These are phyloP conservation scores for Papilio protenor DNA, from an alignment of 2,888 invertebrate genomes.

Conservation along the genomic window DNA sequence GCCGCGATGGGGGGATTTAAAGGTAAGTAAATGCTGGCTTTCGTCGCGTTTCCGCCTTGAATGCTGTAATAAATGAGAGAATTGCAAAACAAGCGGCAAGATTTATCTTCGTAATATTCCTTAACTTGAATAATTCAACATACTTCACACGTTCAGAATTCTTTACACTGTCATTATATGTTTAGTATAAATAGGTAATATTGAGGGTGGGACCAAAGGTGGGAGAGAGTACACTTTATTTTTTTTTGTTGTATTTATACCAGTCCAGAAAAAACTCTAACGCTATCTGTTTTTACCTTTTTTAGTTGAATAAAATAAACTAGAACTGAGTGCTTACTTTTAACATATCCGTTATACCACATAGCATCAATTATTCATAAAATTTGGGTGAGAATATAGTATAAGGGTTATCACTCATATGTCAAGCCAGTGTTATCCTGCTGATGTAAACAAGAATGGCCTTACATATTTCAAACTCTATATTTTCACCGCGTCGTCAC, in stretches of 20 bases:
- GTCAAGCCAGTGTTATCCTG: neutral
- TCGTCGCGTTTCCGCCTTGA: slow-evolving; percentile 9
- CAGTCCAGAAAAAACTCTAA: too few species aligned
- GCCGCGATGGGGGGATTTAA: neutral
- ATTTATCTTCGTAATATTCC: slow-evolving; percentile 6
- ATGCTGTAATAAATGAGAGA: slow-evolving; percentile 19
- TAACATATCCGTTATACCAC: too few species aligned
- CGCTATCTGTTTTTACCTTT: too few species aligned
- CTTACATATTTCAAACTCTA: neutral
- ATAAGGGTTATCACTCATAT: neutral
- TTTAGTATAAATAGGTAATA: too few species aligned
- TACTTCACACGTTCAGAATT: neutral
- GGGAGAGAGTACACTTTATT: too few species aligned
- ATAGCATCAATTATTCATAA: neutral
- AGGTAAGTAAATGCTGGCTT: slow-evolving; percentile 16
- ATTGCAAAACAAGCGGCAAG: slow-evolving; percentile 16
- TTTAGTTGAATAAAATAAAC: too few species aligned
- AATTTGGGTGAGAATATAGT: neutral
- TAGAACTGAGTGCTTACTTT: too few species aligned
- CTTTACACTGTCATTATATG: too few species aligned
- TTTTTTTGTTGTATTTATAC: too few species aligned
- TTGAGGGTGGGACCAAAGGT: too few species aligned
- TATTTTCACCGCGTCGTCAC: neutral
- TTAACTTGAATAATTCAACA: slow-evolving; percentile 18
- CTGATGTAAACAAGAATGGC: neutral